Percentiles rank a stretch among this genome's conserved stretches.
phyloP scores from a whole-genome alignment of 2,888 invertebrate genomes.

The Philereme transversata region DNA sequence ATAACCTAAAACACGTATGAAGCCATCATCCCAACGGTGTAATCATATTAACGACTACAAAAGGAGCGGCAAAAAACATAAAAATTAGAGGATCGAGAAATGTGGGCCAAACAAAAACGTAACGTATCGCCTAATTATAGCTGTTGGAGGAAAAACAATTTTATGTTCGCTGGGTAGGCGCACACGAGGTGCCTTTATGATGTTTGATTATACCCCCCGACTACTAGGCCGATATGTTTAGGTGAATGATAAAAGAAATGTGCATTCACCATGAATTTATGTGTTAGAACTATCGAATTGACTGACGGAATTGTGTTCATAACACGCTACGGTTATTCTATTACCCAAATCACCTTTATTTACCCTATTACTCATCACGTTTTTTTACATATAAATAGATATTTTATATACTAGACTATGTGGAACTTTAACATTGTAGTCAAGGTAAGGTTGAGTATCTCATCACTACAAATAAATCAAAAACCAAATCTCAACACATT shows the following conservation, averaged over 20 bases:
- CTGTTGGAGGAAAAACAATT: constrained; percentile 82
- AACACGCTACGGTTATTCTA: neutral
- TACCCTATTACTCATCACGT: constrained; percentile 7
- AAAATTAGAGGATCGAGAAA: constrained; percentile 84
- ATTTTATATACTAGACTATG: too few relatives aligned
- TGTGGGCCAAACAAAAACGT: constrained; percentile 84
- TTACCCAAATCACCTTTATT: neutral
- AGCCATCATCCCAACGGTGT: constrained; percentile 83
- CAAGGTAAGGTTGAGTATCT: neutral
- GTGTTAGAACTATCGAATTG: constrained; percentile 36
- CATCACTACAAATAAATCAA: neutral
- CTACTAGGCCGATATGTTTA: constrained; percentile 42
- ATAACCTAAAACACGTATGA: constrained; percentile 84
- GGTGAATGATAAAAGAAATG: constrained; percentile 44
- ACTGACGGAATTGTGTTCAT: constrained; percentile 18
- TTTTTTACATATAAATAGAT: constrained; percentile 4
- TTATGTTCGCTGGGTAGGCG: constrained; percentile 66
- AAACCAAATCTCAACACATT: constrained; percentile 1
- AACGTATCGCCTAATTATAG: constrained; percentile 83
- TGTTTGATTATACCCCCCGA: constrained; percentile 51
- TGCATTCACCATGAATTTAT: constrained; percentile 40
- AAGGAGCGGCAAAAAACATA: constrained; percentile 81
- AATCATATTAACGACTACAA: constrained; percentile 85
- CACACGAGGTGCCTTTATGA: constrained; percentile 68
- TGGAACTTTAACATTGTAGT: neutral